A percentile compares a stretch with the other conserved stretches of the same genome.
Evolutionary conservation across 2,113 vertebrate genomes (phyloP).

Genomic region (Zosterops japonicus): DNA sequence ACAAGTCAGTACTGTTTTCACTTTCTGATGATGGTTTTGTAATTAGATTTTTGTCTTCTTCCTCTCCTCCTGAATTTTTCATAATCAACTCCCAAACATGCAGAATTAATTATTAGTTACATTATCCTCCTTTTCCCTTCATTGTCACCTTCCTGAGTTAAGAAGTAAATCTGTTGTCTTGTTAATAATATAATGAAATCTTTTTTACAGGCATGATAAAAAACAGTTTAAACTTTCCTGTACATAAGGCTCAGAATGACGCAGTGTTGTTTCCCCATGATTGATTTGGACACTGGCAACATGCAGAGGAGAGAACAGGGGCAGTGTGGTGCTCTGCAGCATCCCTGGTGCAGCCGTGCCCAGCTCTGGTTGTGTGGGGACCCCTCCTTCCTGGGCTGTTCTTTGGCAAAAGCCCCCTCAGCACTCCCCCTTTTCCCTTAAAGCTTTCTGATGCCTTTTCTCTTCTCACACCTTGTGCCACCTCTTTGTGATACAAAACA

Average conservation of each 20-base stretch:
- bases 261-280: background rate
- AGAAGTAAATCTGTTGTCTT: background rate
- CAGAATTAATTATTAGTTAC: background rate
- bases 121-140: background rate
- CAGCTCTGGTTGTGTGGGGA: background rate
- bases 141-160: background rate
- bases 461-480: background rate
- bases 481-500: background rate
- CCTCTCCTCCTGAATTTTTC: background rate
- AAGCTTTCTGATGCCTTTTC: background rate
- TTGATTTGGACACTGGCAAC: background rate
- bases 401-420: background rate
- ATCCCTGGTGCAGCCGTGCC: background rate
- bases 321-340: background rate
- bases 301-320: fast-evolving
- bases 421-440: background rate
- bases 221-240: background rate
- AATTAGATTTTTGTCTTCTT: background rate
- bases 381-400: background rate
- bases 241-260: background rate
- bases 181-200: background rate
- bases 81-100: background rate
- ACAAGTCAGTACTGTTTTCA: background rate
- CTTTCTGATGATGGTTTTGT: background rate
- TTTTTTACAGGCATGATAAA: background rate